Evolutionary conservation across 2,888 invertebrate species (phyloP), one percentile per base, ranked within the genome.

Genomic region (Phyllotreta cruciferae): DNA sequence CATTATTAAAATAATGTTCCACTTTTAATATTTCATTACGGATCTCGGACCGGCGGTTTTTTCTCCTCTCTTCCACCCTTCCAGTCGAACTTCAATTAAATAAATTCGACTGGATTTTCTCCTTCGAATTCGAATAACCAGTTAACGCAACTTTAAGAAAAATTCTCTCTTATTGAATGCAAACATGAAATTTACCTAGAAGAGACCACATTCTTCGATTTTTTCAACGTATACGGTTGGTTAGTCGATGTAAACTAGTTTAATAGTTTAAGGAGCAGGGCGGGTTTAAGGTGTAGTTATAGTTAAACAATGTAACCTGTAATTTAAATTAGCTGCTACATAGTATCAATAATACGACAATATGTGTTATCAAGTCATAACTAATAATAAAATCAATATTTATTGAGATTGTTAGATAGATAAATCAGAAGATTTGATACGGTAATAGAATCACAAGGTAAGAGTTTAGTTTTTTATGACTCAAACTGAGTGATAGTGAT

Each of bases 1-100:
- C 81, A 81, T 81, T 81, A 81, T 81, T 80, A 80, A 80, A 80
- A 80, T 80, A 79, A 81, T 79, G 76, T 79, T 80, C 78, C 77
- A 80, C 79, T 81, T 81, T 81, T 81, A 81, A 81, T 81, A 81
- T 81, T 81, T 79, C 80, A 81, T 81, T 80, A 79, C 73, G 73
- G 24, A 24, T 24, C 4, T 24, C 24, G 24, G 24, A 24, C 24
- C 24, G 24, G 24, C 24, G 24, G 24, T 24, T 24, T 24, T 24
- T 24, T 24, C 24, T 24, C 24, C 24, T 24, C 24, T 24, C 24
- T 24, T 24, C 24, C 24, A 24, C 24, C 24, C 24, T 24, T 24
- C 24, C 24, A 24, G 24, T 24, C 24, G 24, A 24, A 24, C 24
- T 24, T 24, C 24, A 24, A 24, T 24, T 24, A 24, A 24, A 24